Percentiles rank a stretch among this genome's conserved stretches.
These are phyloP conservation scores for Rhynchophorus ferrugineus DNA, from an alignment of 1,140 invertebrate genomes.

Conservation along the genomic window DNA sequence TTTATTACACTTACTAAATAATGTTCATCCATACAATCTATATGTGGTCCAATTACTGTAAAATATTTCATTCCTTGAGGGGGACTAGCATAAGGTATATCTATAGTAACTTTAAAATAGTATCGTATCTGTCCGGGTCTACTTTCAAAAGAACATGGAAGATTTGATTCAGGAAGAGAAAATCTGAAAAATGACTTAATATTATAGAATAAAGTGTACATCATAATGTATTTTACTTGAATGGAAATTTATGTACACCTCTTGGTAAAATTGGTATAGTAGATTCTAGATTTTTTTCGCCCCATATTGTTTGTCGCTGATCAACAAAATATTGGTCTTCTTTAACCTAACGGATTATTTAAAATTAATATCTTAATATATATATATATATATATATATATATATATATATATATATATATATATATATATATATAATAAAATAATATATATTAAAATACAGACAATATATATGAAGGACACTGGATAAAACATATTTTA, in stretches of 20 bases:
- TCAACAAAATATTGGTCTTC: slow-evolving; percentile 80
- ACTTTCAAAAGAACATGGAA: slow-evolving; percentile 77
- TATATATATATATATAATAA: too few species aligned
- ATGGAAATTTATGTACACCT: slow-evolving; percentile 69
- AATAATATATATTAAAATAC: too few species aligned
- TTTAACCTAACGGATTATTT: slow-evolving; percentile 49
- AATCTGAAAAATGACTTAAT: slow-evolving; percentile 44
- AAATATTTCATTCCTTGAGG: slow-evolving; percentile 83
- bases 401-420: too few species aligned
- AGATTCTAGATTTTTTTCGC: slow-evolving; percentile 56
- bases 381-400: not conserved
- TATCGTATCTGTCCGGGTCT: slow-evolving; percentile 71
- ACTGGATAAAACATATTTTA: too few species aligned
- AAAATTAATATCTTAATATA: not conserved
- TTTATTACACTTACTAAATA: slow-evolving; percentile 62
- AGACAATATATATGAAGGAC: too few species aligned
- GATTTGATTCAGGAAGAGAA: slow-evolving; percentile 65
- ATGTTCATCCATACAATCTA: slow-evolving; percentile 81
- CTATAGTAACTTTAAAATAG: slow-evolving; percentile 70
- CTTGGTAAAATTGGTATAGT: slow-evolving; percentile 67
- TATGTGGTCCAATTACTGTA: slow-evolving; percentile 75
- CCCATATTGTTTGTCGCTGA: slow-evolving; percentile 68
- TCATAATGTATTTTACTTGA: slow-evolving; percentile 38
- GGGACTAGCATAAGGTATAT: slow-evolving; percentile 76
- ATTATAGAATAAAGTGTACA: not conserved